These are phyloP conservation scores for Hyperoodon ampullatus DNA, from an alignment of 2,113 vertebrate genomes.

Conservation along the genomic window DNA sequence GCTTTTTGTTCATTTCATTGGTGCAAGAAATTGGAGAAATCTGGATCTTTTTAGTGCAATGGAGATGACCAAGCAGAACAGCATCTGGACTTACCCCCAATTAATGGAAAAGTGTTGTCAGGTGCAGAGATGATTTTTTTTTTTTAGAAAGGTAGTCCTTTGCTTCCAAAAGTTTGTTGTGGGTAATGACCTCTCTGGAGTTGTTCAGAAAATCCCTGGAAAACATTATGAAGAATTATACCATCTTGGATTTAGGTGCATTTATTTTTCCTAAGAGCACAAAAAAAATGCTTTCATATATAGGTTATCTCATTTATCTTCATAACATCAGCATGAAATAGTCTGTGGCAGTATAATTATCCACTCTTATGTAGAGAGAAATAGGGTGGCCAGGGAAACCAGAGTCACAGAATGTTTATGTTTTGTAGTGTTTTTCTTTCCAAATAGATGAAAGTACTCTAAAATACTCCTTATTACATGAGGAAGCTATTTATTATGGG, in stretches of 20 bases:
- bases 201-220: slow-evolving; percentile 59
- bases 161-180: slow-evolving; percentile 62
- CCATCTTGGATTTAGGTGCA: slow-evolving; percentile 61
- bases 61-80: slow-evolving; percentile 57
- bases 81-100: slow-evolving; percentile 66
- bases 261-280: slow-evolving; percentile 47
- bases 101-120: slow-evolving; percentile 77
- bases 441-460: background rate
- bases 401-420: background rate
- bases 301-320: slow-evolving; percentile 70
- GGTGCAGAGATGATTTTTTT: slow-evolving; percentile 48
- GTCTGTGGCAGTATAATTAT: slow-evolving; percentile 61
- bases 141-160: slow-evolving; percentile 41
- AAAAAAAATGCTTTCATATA: slow-evolving; percentile 43
- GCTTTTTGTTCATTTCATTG: slow-evolving; percentile 61
- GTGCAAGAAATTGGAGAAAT: slow-evolving; percentile 64
- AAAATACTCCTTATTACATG: background rate
- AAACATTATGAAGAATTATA: slow-evolving; percentile 75
- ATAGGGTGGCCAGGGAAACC: background rate
- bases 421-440: slow-evolving; percentile 49
- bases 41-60: slow-evolving; percentile 74
- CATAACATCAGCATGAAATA: slow-evolving; percentile 47
- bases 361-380: slow-evolving; percentile 18
- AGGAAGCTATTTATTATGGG: background rate
- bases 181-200: slow-evolving; percentile 63